Base-by-base conservation (phyloP, 2,888 invertebrate species). In the Sesia bembeciformis region DNA sequence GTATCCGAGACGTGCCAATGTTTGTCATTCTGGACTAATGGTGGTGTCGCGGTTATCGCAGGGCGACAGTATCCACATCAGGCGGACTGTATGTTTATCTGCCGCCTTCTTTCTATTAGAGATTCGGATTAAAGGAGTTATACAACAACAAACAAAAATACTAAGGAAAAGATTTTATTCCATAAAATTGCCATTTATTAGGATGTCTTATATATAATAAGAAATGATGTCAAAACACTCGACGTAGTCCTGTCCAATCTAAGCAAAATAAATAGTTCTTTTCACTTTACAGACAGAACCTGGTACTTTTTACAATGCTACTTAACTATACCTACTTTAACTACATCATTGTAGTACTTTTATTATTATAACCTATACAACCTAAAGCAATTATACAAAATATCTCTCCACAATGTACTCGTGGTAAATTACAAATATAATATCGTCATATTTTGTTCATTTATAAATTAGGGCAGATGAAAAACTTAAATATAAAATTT, bases 351-450 rank as follows among this genome's bases (percentile, higher is more conserved):
- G 75, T 74, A 74, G 73, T 77, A 63, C 62, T 49, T 7, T 62
- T 73, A 67, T 68, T 73, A 67, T 68, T 68, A 65, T 70, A 79
- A 76, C 78, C 80, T 85, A 86, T 82, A 87, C 85, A 88, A 87
- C 85, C 86, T 83, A 84, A 83, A 74, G 78, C 78, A 84, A 87
- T 86, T 84, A 84, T 86, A 88, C 84, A 87, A 86, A 87, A 85
- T 85, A 87, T 81, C 72, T 69, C 78, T 72, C 76, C 74, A 70
- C 72, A 72, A 70, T 86, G 83, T 85, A 84, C 84, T 84, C 81
- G 71, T 61, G 63, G 38, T 38, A 38, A 61, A 62, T 56, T 82
- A 84, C 70, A 78, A 78, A 77, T 81, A 80, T 78, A 80, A 79
- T 79, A 82, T 81, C 74, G 74, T 72, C 74, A 76, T 71, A 66